Evolutionary conservation across 2,797 vertebrate genomes (phyloP).

Genomic region (Sebastes cheni): DNA sequence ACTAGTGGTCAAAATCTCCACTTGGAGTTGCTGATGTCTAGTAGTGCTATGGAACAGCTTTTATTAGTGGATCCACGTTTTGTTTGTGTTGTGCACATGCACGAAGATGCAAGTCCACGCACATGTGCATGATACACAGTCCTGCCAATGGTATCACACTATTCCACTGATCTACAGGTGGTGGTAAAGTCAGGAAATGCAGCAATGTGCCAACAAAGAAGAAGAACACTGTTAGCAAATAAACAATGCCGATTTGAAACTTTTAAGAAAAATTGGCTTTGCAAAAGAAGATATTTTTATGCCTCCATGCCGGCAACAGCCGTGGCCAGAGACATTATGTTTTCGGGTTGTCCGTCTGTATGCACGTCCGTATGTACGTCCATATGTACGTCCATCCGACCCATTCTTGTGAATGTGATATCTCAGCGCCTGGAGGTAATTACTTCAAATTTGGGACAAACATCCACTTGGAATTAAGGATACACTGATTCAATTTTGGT

Average conservation of each 20-base stretch:
- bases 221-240: neutral
- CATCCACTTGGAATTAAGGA: too few relatives aligned
- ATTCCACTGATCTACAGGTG: neutral
- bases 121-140: neutral
- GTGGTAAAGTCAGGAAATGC: neutral
- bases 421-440: too few relatives aligned
- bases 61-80: neutral
- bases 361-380: too few relatives aligned
- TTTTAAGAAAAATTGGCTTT: neutral
- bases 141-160: neutral
- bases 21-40: neutral
- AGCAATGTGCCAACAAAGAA: neutral
- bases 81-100: neutral
- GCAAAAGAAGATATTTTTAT: neutral
- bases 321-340: too few relatives aligned
- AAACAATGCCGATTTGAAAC: neutral
- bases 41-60: neutral
- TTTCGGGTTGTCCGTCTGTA: too few relatives aligned
- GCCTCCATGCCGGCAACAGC: too few relatives aligned
- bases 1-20: neutral
- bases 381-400: too few relatives aligned
- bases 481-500: too few relatives aligned
- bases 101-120: neutral
- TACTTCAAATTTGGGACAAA: too few relatives aligned
- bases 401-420: too few relatives aligned